Evolutionary conservation across 2,797 vertebrate genomes (phyloP).

Genomic region (Cercopithecus neglectus): DNA sequence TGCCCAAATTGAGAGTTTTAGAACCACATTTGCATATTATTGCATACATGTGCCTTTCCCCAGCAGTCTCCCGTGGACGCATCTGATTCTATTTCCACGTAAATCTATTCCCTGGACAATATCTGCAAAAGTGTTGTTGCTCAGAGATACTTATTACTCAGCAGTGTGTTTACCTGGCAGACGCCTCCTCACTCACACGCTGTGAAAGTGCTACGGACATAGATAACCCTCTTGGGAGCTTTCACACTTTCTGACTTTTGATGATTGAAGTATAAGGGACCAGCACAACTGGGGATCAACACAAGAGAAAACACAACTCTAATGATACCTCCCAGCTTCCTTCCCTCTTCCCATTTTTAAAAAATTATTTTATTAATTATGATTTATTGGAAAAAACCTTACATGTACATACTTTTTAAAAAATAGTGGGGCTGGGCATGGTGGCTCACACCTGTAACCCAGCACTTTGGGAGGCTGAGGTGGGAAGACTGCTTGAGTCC

Average conservation of each 20-base stretch:
- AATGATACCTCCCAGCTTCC: background rate
- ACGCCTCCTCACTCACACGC: background rate
- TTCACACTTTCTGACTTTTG: background rate
- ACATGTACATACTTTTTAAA: background rate
- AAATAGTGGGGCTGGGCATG: background rate
- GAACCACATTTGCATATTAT: background rate
- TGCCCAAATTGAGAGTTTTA: background rate
- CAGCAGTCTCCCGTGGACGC: background rate
- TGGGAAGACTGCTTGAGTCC: background rate
- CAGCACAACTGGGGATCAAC: background rate
- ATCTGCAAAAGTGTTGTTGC: background rate
- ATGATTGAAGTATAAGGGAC: background rate
- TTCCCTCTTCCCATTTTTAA: background rate
- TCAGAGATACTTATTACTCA: background rate
- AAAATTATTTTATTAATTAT: background rate
- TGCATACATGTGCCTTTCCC: background rate
- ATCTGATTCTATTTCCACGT: background rate
- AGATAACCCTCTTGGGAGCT: background rate
- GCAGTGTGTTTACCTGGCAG: constrained; percentile 13
- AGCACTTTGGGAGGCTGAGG: background rate
- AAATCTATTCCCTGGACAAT: background rate
- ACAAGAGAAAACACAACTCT: background rate
- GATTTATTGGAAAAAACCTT: background rate
- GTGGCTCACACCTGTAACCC: background rate
- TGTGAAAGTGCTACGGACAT: background rate